phyloP scores from a whole-genome alignment of 2,113 vertebrate genomes.

The Sapayoa aenigma region DNA sequence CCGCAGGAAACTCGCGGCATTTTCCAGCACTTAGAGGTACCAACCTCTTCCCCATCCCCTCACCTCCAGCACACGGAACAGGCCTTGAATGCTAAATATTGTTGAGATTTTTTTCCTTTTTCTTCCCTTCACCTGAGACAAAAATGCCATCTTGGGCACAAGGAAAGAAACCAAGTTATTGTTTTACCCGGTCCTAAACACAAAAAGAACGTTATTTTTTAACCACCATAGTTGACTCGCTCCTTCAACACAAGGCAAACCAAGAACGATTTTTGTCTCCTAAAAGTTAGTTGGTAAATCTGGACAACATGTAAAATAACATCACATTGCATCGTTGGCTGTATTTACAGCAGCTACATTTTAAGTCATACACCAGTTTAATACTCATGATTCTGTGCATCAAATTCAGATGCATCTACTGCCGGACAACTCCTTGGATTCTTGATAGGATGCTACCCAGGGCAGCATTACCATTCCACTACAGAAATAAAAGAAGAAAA shows the following conservation, averaged over 20 bases:
- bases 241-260: neutral
- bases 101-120: too few relatives aligned
- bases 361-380: neutral
- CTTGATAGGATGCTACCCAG: neutral
- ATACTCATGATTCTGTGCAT: neutral
- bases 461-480: neutral
- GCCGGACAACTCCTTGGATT: neutral
- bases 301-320: neutral
- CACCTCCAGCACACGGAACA: neutral
- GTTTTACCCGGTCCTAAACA: neutral
- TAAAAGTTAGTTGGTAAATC: neutral
- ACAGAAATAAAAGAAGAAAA: too few relatives aligned
- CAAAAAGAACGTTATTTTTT: neutral
- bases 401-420: neutral
- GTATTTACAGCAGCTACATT: neutral
- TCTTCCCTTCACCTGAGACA: neutral
- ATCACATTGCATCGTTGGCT: neutral
- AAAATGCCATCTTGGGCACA: neutral
- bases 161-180: neutral
- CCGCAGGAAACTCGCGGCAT: rapidly evolving
- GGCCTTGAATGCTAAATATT: neutral
- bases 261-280: neutral
- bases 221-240: neutral
- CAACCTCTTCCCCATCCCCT: neutral
- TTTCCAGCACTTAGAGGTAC: neutral